Evolutionary conservation across 2,888 invertebrate species (phyloP), one percentile per base, ranked within the genome.

Genomic region (Adelphocoris suturalis): DNA sequence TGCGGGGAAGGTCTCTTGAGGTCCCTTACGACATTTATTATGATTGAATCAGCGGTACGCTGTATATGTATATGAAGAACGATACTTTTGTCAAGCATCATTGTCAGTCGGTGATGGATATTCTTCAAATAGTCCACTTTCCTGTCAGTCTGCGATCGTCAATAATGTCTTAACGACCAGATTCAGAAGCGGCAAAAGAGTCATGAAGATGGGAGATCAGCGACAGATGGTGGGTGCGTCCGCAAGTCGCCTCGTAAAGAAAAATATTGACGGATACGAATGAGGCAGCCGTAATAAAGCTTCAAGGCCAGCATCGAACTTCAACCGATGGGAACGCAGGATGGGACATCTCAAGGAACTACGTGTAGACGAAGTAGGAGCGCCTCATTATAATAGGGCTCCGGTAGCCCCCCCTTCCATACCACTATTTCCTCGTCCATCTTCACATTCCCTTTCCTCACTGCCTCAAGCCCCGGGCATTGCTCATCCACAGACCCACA

Each of bases 291-390:
- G 12, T 23, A 7, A 68, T 68, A 27, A 68, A 68, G 19, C 68
- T 23, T 68, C 68, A 68, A 68, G 68, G 68, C 23, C 68, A 68
- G 68, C 9, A 68, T 68, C 68, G 23, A 68, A 68, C 68, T 7
- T 7, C 68, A 3, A 23, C 12, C 68, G 57, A 57, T 2, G 57
- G 57, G 68, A 68, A 68, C 27, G 12, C 68, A 68, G 68, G 68
- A 68, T 68, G 57, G 68, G 68, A 23, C 68, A 68, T 68, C 68
- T 68, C 68, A 27, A 68, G 68, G 23, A 68, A 68, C 68, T 68
- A 68, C 68, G 68, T 68, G 68, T 68, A 27, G 68, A 68, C 23
- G 68, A 23, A 68, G 27, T 0, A 23, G 9, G 68, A 68, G 9
- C 23, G 68, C 23, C 23, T 68, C 68, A 68, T 68, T 68, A 68